phyloP scores from a whole-genome alignment of 2,113 vertebrate genomes.

The Podilymbus podiceps region DNA sequence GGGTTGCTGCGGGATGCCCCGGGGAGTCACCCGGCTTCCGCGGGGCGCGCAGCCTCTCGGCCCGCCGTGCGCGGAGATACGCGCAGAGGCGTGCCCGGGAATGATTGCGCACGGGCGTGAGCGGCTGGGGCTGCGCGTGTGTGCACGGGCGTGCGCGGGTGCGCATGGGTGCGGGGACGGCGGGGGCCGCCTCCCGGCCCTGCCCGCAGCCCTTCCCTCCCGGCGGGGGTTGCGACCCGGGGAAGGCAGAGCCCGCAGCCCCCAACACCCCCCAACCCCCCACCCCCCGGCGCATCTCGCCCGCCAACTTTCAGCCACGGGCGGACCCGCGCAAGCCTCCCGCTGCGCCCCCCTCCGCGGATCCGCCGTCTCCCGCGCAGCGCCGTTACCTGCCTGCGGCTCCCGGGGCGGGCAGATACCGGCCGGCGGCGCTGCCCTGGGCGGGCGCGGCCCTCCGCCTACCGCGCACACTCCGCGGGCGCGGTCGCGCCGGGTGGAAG shows the following conservation, averaged over 20 bases:
- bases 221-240: background rate
- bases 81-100: background rate
- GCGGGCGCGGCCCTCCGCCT: background rate
- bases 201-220: background rate
- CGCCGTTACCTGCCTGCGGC: constrained; percentile 23
- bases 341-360: background rate
- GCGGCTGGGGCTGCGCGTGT: background rate
- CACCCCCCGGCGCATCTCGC: background rate
- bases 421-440: background rate
- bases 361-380: background rate
- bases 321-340: background rate
- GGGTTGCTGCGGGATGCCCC: background rate
- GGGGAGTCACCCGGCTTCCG: background rate
- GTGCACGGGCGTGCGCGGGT: background rate
- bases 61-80: background rate
- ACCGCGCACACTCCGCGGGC: background rate
- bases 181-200: background rate
- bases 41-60: background rate
- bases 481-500: background rate
- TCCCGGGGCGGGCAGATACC: background rate
- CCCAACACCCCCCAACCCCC: too few species aligned
- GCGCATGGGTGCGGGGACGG: background rate
- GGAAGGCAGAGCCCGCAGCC: background rate
- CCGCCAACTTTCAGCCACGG: background rate
- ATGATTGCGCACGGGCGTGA: background rate